Evolutionary conservation across 64 coral and sea anemone genomes (phyloP), one percentile per base, ranked within the genome.

Genomic region (Stichodactyla helianthus): DNA sequence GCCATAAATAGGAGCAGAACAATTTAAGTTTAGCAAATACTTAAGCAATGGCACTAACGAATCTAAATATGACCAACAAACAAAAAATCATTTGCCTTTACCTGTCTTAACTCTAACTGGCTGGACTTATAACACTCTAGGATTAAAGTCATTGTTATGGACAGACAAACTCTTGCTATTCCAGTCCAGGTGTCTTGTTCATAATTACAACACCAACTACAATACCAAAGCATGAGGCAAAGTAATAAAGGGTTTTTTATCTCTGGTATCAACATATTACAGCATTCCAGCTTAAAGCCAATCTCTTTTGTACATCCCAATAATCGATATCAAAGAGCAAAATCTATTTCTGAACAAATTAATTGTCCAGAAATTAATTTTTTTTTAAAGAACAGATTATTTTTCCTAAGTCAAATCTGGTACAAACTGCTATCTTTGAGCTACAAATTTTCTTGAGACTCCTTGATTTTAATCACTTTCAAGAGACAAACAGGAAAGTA

Each of bases 401-500:
- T 74, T 74, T 74, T 74, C 11, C 22, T 7, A 35, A 74, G 68
- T 31, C 68, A 74, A 70, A 2, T 25, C 65, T 70, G 19, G 65
- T 22, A 7, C 8, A 20, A n/a, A 74, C 27, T 13, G 27, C 27
- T 4, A 27, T 74, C 10, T 74, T 26, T 9, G 5, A 74, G 68
- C 8, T 18, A 71, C 20, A 63, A 63, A 19, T 18, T 63, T 63
- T 65, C 62, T 65, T n/a, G 1, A 9, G 0, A 14, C 9, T 74
- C 17, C 27, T 26, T 9, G 27, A 74, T 74, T 74, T 26, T 23
- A 25, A 28, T 74, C 25, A 74, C 5, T 74, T 74, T 74, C 8
- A 13, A 74, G 68, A 74, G 68, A 13, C 68, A 74, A 74, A 74
- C 68, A 74, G 68, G 25, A 74, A 74, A 74, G 31, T 31, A 74